Percentiles rank a stretch among this genome's conserved stretches.
Conservation (phyloP, 2,888 invertebrate species). For the Aquatica leii region DNA sequence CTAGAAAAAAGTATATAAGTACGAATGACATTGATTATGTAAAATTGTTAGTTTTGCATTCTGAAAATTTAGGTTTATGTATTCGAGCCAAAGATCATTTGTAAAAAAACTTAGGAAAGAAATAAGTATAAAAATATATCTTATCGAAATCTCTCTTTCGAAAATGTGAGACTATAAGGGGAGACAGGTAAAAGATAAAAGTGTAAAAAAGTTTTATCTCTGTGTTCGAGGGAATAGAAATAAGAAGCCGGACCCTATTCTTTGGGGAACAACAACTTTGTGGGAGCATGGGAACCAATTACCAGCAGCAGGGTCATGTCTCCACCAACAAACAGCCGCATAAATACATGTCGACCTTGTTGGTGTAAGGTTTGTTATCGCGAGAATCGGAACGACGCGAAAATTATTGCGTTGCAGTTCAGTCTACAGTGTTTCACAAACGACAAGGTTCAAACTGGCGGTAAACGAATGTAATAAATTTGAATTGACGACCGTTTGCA, state of each 20-base stretch:
- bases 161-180: conserved; percentile 13
- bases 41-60: too few relatives aligned
- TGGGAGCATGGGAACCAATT: conserved; percentile 53
- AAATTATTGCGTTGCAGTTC: conserved; percentile 40
- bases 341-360: conserved; percentile 51
- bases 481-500: conserved; percentile 38
- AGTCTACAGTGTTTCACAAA: conserved; percentile 24
- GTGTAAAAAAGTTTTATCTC: conserved; percentile 47
- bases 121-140: conserved; percentile 29
- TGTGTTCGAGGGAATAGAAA: conserved; percentile 43
- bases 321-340: conserved; percentile 52
- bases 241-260: conserved; percentile 47
- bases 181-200: conserved; percentile 37
- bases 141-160: conserved; percentile 21
- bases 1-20: too few relatives aligned
- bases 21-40: too few relatives aligned
- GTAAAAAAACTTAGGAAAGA: conserved; percentile 19
- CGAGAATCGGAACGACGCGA: conserved; percentile 41
- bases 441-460: conserved; percentile 35
- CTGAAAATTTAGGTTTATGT: conserved; percentile 14
- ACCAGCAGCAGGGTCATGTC: conserved; percentile 48
- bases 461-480: conserved; percentile 45
- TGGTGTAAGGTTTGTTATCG: conserved; percentile 48
- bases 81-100: conserved; percentile 13
- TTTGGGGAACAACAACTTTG: conserved; percentile 52